These are phyloP conservation scores for Chroicocephalus ridibundus DNA, from an alignment of 2,113 vertebrate genomes.

Conservation along the genomic window DNA sequence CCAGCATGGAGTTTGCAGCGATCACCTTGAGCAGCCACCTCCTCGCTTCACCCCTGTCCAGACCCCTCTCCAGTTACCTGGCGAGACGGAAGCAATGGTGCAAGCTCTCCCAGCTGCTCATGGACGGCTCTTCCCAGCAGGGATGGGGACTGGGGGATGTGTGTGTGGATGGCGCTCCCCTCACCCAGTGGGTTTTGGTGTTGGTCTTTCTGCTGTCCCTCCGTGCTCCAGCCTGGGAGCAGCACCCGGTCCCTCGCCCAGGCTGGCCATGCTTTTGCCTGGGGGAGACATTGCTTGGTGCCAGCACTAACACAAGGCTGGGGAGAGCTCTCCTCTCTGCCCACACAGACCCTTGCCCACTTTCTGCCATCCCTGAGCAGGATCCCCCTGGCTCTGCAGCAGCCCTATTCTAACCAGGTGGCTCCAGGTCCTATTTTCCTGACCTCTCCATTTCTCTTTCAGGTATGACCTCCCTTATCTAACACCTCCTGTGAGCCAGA, in stretches of 20 bases:
- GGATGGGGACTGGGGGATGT: not conserved
- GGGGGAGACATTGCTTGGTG: not conserved
- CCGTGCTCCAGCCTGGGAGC: not conserved
- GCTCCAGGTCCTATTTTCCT: not conserved
- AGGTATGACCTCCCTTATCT: conserved; percentile 68
- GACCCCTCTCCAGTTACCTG: not conserved
- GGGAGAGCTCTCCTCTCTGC: not conserved
- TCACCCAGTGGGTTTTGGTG: not conserved
- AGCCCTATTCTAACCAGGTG: not conserved
- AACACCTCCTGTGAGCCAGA: conserved; percentile 46
- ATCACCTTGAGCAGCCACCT: not conserved
- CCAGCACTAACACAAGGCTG: not conserved
- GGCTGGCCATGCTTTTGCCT: fast-evolving
- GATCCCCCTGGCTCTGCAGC: not conserved
- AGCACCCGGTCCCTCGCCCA: not conserved
- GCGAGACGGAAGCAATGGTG: not conserved
- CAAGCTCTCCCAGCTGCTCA: not conserved
- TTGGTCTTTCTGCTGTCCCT: not conserved
- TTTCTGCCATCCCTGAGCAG: not conserved
- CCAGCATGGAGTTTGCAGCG: not conserved
- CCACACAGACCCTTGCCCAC: not conserved
- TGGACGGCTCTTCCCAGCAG: not conserved
- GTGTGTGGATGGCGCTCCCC: not conserved
- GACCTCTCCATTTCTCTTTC: conserved; percentile 52
- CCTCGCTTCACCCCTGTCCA: not conserved